phyloP scores from a whole-genome alignment of 2,113 vertebrate genomes.

The Sorex araneus region DNA sequence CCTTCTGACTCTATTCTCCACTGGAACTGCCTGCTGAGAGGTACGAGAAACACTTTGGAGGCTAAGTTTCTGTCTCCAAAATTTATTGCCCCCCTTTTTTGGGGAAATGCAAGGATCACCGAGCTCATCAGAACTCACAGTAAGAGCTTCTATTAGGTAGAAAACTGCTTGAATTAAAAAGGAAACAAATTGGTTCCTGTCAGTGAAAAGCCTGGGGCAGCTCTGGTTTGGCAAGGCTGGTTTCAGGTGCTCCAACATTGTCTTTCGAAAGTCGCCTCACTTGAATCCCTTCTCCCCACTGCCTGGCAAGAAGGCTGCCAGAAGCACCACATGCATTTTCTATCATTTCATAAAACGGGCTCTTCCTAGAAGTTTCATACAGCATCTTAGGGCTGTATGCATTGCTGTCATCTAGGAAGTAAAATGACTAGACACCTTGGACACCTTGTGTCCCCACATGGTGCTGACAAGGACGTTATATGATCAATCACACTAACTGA shows the following conservation, averaged over 20 bases:
- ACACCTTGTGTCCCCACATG: not conserved
- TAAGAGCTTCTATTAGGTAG: not conserved
- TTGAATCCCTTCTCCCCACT: not conserved
- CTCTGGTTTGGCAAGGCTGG: not conserved
- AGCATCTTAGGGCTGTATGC: not conserved
- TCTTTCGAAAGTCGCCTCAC: not conserved
- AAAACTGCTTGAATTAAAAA: conserved; percentile 43
- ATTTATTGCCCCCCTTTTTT: not conserved
- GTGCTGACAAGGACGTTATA: not conserved
- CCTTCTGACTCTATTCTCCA: conserved; percentile 7
- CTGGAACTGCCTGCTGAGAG: not conserved
- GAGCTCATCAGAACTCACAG: not conserved
- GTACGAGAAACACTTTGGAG: not conserved
- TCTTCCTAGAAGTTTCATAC: conserved; percentile 29
- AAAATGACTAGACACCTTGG: not conserved
- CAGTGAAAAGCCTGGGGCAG: not conserved
- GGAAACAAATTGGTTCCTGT: conserved; percentile 4
- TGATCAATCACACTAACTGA: not conserved
- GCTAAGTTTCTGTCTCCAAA: not conserved
- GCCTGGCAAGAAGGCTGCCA: not conserved
- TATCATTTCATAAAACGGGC: not conserved
- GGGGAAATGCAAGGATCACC: not conserved
- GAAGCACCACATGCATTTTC: not conserved
- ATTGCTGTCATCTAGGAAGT: not conserved
- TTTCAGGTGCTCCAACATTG: not conserved